Evolutionary conservation across 2,888 invertebrate genomes (phyloP).

Genomic region (Parascotia fuliginaria): DNA sequence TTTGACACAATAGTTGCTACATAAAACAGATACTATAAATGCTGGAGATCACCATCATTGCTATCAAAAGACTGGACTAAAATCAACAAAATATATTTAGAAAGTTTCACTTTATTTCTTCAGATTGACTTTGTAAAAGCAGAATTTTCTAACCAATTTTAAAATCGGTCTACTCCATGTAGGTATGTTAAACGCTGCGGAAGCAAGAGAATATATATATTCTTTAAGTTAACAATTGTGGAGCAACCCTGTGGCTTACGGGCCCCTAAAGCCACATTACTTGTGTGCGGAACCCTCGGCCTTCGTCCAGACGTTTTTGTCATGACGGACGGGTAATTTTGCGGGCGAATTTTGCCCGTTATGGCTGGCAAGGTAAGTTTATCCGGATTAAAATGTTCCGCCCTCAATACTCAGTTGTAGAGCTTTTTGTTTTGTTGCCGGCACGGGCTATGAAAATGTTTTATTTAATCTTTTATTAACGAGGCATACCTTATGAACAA

Average conservation of each 20-base stretch:
- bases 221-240: slow-evolving; percentile 24
- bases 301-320: slow-evolving; percentile 49
- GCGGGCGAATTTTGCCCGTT: slow-evolving; percentile 42
- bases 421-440: slow-evolving; percentile 20
- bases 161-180: neutral
- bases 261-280: slow-evolving; percentile 51
- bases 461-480: slow-evolving; percentile 13
- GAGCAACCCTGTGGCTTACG: slow-evolving; percentile 39
- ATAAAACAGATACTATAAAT: no score
- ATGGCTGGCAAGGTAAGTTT: slow-evolving; percentile 43
- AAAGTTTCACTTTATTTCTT: no score
- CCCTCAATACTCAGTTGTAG: slow-evolving; percentile 25
- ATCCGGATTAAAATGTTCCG: slow-evolving; percentile 43
- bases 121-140: no score
- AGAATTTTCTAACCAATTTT: neutral
- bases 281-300: slow-evolving; percentile 50
- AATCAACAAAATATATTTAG: no score
- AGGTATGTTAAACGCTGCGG: slow-evolving; percentile 1
- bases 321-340: slow-evolving; percentile 52
- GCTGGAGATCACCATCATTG: no score
- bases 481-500: neutral
- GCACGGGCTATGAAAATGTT: slow-evolving; percentile 10
- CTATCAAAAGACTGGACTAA: no score
- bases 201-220: slow-evolving; percentile 39
- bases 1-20: no score